Conservation (phyloP, 92 coral and sea anemone genomes). For the Palythoa caribaeorum region DNA sequence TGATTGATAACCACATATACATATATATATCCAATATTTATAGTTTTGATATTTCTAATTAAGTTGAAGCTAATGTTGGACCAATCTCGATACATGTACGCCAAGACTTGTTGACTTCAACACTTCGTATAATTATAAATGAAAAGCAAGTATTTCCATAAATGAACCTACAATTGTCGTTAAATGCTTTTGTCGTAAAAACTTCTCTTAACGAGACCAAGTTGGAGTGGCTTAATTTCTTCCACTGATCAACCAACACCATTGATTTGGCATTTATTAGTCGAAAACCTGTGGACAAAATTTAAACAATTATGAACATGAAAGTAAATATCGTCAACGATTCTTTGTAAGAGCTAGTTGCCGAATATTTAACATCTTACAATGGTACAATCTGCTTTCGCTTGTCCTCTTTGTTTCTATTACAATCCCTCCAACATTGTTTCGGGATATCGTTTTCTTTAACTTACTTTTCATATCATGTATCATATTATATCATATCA, state of each 20-base stretch:
- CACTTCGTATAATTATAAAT: too few species aligned
- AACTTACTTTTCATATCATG: background rate
- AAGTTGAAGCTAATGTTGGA: too few species aligned
- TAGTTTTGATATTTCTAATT: too few species aligned
- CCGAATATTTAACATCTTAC: background rate
- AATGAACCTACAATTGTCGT: conserved; percentile 93
- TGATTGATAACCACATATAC: too few species aligned
- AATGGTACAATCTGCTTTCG: background rate
- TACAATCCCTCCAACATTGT: too few species aligned
- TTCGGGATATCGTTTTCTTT: background rate
- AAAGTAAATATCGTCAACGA: background rate
- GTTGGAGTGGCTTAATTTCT: conserved; percentile 92
- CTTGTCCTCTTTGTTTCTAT: background rate
- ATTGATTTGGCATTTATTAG: conserved; percentile 94
- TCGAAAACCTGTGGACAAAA: conserved; percentile 75
- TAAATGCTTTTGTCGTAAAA: conserved; percentile 96
- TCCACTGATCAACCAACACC: conserved; percentile 98
- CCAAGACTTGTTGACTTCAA: too few species aligned
- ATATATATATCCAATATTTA: too few species aligned
- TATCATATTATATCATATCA: too few species aligned
- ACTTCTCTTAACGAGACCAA: conserved; percentile 95
- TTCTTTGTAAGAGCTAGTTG: background rate
- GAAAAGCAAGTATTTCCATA: too few species aligned
- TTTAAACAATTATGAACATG: background rate
- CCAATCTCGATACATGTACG: too few species aligned